A percentile compares a stretch with the other conserved stretches of the same genome.
Evolutionary conservation across 2,888 invertebrate genomes (phyloP).

Genomic region (Ceriagrion tenellum): DNA sequence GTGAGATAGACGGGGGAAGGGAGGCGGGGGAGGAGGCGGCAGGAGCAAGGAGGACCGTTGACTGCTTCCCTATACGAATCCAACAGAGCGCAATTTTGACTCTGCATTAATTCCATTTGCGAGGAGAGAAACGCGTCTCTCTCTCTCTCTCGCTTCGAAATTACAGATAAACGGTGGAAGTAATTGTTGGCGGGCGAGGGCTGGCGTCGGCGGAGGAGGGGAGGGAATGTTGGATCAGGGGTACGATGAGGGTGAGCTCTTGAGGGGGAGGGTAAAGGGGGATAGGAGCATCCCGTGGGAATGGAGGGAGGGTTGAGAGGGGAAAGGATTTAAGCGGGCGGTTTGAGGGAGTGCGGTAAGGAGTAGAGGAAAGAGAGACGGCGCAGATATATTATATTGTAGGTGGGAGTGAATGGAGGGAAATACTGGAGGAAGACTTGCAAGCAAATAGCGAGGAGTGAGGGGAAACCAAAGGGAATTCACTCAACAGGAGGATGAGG

Average conservation of each 20-base stretch:
- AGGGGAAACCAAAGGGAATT: too few species aligned
- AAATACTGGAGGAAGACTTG: background rate
- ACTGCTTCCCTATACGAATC: constrained; percentile 27
- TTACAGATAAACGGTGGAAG: constrained; percentile 63
- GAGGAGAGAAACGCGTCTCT: constrained; percentile 44
- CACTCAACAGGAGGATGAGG: too few species aligned
- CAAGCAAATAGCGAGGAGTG: background rate
- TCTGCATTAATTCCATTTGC: constrained; percentile 57
- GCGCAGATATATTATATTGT: background rate
- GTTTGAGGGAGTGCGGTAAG: background rate
- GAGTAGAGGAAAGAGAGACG: background rate
- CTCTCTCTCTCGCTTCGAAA: constrained; percentile 57
- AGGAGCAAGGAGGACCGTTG: background rate
- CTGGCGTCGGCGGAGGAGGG: background rate
- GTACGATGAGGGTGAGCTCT: background rate
- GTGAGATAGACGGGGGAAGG: background rate
- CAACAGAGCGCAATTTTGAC: constrained; percentile 58
- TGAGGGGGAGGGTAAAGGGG: background rate
- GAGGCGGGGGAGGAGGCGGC: too few species aligned
- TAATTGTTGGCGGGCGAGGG: constrained; percentile 20
- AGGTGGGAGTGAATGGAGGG: background rate
- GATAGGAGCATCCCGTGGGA: background rate
- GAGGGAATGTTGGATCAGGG: background rate
- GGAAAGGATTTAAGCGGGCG: background rate
- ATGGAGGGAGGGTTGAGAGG: background rate